Conservation (phyloP, 2,113 vertebrate species). For the Xiphorhynchus elegans region DNA sequence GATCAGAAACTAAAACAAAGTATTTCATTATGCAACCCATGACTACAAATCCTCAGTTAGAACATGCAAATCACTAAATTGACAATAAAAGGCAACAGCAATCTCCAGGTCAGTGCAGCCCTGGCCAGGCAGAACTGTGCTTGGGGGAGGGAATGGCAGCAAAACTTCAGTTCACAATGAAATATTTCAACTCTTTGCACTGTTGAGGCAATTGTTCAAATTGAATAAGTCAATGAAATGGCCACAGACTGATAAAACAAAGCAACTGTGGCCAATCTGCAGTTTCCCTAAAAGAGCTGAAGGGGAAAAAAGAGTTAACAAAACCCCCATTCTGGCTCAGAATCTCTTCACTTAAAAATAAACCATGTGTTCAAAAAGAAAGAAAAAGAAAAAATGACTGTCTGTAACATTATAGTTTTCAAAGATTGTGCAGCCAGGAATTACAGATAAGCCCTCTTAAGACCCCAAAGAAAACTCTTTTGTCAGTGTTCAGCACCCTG, state of each 20-base stretch:
- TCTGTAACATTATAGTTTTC: conserved; percentile 31
- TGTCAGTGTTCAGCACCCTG: background rate
- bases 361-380: background rate
- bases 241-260: background rate
- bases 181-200: background rate
- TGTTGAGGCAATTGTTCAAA: background rate
- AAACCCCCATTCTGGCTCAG: background rate
- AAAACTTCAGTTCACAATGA: background rate
- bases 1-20: background rate
- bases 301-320: background rate
- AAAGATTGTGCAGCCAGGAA: conserved; percentile 38
- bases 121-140: background rate
- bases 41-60: background rate
- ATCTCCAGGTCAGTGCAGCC: background rate
- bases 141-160: background rate
- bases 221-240: background rate
- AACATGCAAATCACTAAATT: background rate
- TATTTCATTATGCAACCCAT: background rate
- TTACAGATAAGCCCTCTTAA: conserved; percentile 56
- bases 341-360: conserved; percentile 30
- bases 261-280: background rate
- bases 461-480: conserved; percentile 32
- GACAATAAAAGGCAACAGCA: background rate
- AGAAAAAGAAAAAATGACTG: background rate
- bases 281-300: background rate